Conservation (phyloP, 2,888 invertebrate genomes). For the Dorcus parallelipipedus region DNA sequence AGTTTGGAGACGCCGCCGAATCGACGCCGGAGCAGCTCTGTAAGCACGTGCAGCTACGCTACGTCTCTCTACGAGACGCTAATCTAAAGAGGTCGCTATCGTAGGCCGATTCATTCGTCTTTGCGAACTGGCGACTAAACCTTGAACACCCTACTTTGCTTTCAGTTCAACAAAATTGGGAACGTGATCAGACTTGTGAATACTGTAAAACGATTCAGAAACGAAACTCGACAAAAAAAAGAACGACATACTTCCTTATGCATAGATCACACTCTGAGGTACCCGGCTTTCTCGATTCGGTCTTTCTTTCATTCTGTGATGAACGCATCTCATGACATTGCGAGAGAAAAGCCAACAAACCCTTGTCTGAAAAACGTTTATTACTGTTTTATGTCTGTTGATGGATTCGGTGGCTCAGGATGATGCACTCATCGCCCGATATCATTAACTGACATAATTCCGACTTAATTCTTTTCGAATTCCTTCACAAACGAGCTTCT, state of each 20-base stretch:
- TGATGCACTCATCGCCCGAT: constrained; percentile 43
- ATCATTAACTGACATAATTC: constrained; percentile 36
- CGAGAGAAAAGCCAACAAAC: constrained; percentile 35
- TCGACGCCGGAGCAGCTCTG: constrained; percentile 20
- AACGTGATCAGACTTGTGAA: constrained; percentile 30
- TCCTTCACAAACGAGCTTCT: neutral
- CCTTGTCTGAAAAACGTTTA: constrained; percentile 32
- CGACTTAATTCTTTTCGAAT: constrained; percentile 1
- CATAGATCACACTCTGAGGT: neutral
- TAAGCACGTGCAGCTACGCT: constrained; percentile 19
- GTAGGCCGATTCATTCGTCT: constrained; percentile 29
- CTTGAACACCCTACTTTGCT: constrained; percentile 16
- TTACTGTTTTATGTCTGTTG: constrained; percentile 30
- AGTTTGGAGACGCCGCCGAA: constrained; percentile 26
- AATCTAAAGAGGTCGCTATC: constrained; percentile 21
- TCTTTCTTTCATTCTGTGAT: neutral
- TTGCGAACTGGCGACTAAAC: constrained; percentile 16
- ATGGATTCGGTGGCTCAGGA: constrained; percentile 47
- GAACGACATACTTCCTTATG: too few relatives aligned
- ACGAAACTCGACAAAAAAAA: neutral
- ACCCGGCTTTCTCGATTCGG: neutral
- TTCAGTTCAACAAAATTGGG: constrained; percentile 28
- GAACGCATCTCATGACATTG: constrained; percentile 8
- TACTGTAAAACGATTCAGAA: neutral
- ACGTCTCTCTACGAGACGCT: constrained; percentile 22